These are phyloP conservation scores for Arremon brunneinucha DNA, from an alignment of 2,797 vertebrate genomes.

Conservation along the genomic window DNA sequence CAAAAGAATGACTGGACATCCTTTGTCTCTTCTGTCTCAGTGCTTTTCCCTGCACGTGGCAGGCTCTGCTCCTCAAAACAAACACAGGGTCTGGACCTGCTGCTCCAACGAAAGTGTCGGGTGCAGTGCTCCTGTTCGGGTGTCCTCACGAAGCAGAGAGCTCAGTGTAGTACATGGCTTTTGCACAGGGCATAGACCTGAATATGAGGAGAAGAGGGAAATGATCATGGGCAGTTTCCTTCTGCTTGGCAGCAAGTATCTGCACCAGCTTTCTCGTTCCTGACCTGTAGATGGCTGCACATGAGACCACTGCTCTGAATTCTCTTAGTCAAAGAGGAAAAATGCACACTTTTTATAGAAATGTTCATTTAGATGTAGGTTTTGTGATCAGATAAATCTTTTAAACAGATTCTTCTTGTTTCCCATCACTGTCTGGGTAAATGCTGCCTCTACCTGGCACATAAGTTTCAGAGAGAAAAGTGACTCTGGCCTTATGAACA, in stretches of 20 bases:
- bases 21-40: neutral
- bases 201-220: neutral
- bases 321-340: neutral
- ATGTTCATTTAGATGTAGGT: neutral
- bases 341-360: neutral
- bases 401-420: neutral
- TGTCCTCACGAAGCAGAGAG: neutral
- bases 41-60: neutral
- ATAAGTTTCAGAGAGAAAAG: neutral
- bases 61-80: neutral
- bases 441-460: neutral
- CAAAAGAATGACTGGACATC: neutral
- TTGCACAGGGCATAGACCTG: neutral
- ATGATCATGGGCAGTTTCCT: neutral
- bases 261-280: neutral
- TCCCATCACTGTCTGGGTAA: neutral
- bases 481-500: neutral
- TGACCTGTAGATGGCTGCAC: neutral
- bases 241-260: neutral
- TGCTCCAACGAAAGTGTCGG: neutral
- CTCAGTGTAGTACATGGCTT: fast-evolving
- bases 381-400: neutral
- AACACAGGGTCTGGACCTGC: neutral
- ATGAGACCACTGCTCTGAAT: neutral
- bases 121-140: neutral